Percentiles rank a stretch among this genome's conserved stretches.
These are phyloP conservation scores for Flexamia atlantica DNA, from an alignment of 2,888 invertebrate genomes.

Conservation along the genomic window DNA sequence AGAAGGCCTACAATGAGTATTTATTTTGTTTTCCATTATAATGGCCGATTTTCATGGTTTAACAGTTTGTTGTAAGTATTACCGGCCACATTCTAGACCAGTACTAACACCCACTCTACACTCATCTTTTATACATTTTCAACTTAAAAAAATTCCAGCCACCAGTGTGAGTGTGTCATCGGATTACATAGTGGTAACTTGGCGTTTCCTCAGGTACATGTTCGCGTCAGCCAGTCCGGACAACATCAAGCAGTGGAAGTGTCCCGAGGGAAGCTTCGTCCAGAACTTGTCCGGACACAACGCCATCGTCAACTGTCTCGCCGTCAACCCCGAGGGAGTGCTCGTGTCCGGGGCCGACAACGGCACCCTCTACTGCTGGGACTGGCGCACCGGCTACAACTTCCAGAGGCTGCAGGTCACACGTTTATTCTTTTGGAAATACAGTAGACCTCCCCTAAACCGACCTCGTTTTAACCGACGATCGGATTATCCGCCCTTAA, in stretches of 20 bases:
- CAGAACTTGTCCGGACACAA: conserved; percentile 98
- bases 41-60: too few relatives aligned
- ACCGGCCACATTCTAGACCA: too few relatives aligned
- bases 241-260: conserved; percentile 99
- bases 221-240: conserved; percentile 99
- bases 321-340: conserved; percentile 96
- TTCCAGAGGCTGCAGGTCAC: conserved; percentile 92
- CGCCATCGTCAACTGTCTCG: conserved; percentile 97
- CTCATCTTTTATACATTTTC: too few relatives aligned
- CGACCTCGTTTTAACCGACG: too few relatives aligned
- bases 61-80: too few relatives aligned
- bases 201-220: conserved; percentile 81
- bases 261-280: conserved; percentile 97
- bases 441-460: too few relatives aligned
- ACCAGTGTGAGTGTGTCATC: background rate
- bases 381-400: conserved; percentile 99
- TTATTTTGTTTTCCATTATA: too few relatives aligned
- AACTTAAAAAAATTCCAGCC: too few relatives aligned
- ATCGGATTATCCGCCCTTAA: too few relatives aligned
- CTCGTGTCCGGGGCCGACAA: conserved; percentile 99
- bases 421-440: too few relatives aligned
- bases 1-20: too few relatives aligned
- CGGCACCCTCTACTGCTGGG: conserved; percentile 98
- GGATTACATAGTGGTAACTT: background rate
- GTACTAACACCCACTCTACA: too few relatives aligned